A percentile compares a stretch with the other conserved stretches of the same genome.
Conservation (phyloP, 2,797 vertebrate species). For the Danio kyathit region DNA sequence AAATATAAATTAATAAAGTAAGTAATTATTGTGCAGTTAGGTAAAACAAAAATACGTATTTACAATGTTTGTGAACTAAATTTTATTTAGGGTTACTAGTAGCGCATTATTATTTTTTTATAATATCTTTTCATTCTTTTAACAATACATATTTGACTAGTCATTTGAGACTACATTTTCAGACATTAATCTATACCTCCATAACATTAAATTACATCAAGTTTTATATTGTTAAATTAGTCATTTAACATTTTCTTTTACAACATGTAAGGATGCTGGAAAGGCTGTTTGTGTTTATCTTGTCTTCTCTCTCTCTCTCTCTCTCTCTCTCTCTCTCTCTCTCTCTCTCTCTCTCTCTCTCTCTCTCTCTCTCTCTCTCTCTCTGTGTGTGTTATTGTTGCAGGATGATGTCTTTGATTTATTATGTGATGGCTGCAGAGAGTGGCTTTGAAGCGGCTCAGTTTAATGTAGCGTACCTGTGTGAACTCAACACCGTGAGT, state of each 20-base stretch:
- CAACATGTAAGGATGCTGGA: background rate
- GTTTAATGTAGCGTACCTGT: constrained; percentile 82
- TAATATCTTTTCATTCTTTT: too few relatives aligned
- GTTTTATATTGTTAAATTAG: background rate
- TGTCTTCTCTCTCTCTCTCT: too few relatives aligned
- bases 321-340: background rate
- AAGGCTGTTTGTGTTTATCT: too few relatives aligned
- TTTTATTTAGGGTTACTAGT: too few relatives aligned
- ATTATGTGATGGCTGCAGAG: constrained; percentile 82
- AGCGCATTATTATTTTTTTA: too few relatives aligned
- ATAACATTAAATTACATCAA: background rate
- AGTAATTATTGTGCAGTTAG: too few relatives aligned
- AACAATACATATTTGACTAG: too few relatives aligned
- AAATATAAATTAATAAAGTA: too few relatives aligned
- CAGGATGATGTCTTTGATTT: constrained; percentile 78
- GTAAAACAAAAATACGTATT: too few relatives aligned
- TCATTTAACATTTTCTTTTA: background rate
- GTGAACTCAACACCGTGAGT: constrained; percentile 79
- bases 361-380: constrained; percentile 24
- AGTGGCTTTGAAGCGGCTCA: constrained; percentile 78
- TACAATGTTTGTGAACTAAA: too few relatives aligned
- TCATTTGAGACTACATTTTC: too few relatives aligned
- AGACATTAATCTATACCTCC: background rate
- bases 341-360: background rate
- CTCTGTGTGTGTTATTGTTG: constrained; percentile 34